phyloP scores from a whole-genome alignment of 2,113 vertebrate genomes.

The rabbit (Oryctolagus cuniculus) region mOryCun1.1 NC_091436.1:161029001-161029500 shows the following conservation, averaged over 20 bases:
- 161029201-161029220: neutral
- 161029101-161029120: neutral
- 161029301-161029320: neutral
- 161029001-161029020: too few species aligned
- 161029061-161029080: neutral
- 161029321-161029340: neutral
- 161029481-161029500: neutral
- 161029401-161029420: neutral
- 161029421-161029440: neutral
- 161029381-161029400: neutral
- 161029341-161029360: neutral
- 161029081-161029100: neutral
- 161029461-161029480: neutral
- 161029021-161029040: neutral
- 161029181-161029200: neutral
- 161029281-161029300: neutral
- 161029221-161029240: neutral
- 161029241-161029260: neutral
- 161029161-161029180: too few species aligned
- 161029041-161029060: neutral
- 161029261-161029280: neutral
- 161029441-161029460: too few species aligned
- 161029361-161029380: neutral
- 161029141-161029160: neutral
- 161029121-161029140: neutral